phyloP scores from a whole-genome alignment of 2,888 invertebrate species.

The Nephrocerus scutellatus region DNA sequence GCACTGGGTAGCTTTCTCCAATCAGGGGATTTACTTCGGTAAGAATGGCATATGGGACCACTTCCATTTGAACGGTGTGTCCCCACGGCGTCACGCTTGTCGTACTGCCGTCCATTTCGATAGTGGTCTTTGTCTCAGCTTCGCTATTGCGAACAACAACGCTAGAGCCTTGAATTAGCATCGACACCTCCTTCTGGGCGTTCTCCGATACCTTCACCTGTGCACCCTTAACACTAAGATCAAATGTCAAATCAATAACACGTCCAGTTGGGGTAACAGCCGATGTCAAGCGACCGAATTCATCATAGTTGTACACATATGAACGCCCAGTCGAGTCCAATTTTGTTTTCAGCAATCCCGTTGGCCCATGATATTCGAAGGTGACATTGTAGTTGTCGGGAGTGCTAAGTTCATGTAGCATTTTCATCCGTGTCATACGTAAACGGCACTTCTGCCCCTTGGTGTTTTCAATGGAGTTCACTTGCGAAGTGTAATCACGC shows the following conservation, averaged over 20 bases:
- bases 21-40: conserved; percentile 81
- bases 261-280: conserved; percentile 95
- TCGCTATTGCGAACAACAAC: conserved; percentile 77
- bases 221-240: conserved; percentile 85
- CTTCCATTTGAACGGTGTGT: conserved; percentile 82
- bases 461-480: conserved; percentile 90
- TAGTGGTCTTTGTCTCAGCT: conserved; percentile 71
- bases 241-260: conserved; percentile 79
- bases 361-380: conserved; percentile 87
- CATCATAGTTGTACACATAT: conserved; percentile 90
- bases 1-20: conserved; percentile 87
- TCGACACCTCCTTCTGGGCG: conserved; percentile 72
- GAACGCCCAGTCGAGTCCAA: conserved; percentile 84
- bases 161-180: conserved; percentile 80
- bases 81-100: conserved; percentile 76
- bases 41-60: conserved; percentile 81
- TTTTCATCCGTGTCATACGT: conserved; percentile 86
- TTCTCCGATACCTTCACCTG: conserved; percentile 79
- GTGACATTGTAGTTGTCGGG: conserved; percentile 91
- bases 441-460: conserved; percentile 87
- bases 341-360: conserved; percentile 81
- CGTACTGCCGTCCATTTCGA: conserved; percentile 76
- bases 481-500: conserved; percentile 77
- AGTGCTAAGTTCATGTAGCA: conserved; percentile 82
- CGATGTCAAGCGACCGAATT: conserved; percentile 83